phyloP scores from a whole-genome alignment of 1,140 invertebrate genomes.

The Gryon sp. region DNA sequence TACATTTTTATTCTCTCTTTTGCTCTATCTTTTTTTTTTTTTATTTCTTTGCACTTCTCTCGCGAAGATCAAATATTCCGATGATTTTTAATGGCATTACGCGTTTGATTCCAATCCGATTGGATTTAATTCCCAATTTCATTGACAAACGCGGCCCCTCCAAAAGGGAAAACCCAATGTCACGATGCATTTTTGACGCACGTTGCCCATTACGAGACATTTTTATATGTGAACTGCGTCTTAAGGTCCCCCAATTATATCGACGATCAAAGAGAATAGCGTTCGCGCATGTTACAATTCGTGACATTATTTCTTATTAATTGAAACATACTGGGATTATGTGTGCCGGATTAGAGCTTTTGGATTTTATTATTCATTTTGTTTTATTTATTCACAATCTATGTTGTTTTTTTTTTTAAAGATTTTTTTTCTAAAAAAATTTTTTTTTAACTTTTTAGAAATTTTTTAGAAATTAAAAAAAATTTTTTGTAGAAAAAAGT shows the following conservation, averaged over 20 bases:
- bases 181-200: constrained; percentile 32
- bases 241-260: constrained; percentile 30
- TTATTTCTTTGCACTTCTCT: constrained; percentile 10
- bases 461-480: no score
- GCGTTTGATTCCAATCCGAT: constrained; percentile 17
- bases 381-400: not conserved
- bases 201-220: constrained; percentile 18
- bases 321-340: no score
- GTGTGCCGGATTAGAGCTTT: no score
- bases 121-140: not conserved
- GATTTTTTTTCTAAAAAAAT: no score
- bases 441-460: no score
- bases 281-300: not conserved
- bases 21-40: constrained; percentile 18
- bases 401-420: no score
- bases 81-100: constrained; percentile 11
- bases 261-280: constrained; percentile 18
- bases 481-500: no score
- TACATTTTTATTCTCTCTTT: no score
- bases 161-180: not conserved
- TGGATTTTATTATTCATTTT: not conserved
- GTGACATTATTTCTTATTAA: not conserved
- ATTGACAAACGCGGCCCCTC: not conserved
- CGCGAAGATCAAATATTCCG: constrained; percentile 12
- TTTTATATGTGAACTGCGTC: constrained; percentile 16